Evolutionary conservation across 2,888 invertebrate genomes (phyloP), one percentile per base, ranked within the genome.

Genomic region (Xestia rhomboidea): DNA sequence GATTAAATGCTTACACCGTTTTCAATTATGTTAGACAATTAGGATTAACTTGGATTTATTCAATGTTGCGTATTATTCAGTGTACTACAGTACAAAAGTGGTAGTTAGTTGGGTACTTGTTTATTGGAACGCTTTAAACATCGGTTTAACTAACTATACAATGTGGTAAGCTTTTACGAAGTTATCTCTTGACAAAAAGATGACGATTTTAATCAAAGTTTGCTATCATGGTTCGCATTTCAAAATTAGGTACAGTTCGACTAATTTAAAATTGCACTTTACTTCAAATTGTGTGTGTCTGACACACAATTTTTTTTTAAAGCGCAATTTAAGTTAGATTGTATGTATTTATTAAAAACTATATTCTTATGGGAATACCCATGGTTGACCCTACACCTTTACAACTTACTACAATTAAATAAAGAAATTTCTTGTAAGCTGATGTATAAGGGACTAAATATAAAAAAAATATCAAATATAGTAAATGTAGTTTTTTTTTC

Each of bases 1-100:
- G 72, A 76, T 78, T 60, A 79, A 78, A 68, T 34, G 30, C 38
- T 72, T 46, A 63, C 62, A 72, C 30, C 54, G n/a, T 77, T 77
- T 70, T 57, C 71, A 70, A 77, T 77, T 66, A 54, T 34, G 62
- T 79, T 68, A 57, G 4, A 57, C 46, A 68, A 54, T 73, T 73
- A 49, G 63, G 30, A 68, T 78, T 38, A 67, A 67, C 44, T 38
- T 49, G 44, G 51, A 51, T 44, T 62, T 30, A 60, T 34, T 44
- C 11, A 30, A 49, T 27, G 38, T 64, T 30, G 30, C n/a, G 7
- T 66, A 57, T 60, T 76, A 34, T 76, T 41, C 46, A 69, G 54
- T 49, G 64, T 57, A 57, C 27, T 57, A 1, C 18, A 54, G 27
- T 18, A 57, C 7, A 8, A 60, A 30, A 27, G 38, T 11, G 27